Conservation (phyloP, 2,113 vertebrate species). For the Chaetorhynchus papuensis region DNA sequence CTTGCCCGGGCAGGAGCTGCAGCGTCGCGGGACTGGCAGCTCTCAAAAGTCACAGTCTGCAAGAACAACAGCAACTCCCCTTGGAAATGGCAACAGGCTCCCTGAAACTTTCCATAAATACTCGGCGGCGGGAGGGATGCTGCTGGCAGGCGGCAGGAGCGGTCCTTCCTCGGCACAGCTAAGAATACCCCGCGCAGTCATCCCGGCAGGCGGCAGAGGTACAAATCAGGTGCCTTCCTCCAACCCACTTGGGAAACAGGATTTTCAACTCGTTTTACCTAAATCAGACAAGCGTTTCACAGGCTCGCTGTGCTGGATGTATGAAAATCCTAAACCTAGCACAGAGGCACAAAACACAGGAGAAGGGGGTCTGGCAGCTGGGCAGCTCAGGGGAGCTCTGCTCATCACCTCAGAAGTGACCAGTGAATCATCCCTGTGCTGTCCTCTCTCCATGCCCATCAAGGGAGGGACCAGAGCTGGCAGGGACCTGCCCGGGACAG, state of each 20-base stretch:
- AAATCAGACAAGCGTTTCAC: background rate
- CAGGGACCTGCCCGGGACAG: background rate
- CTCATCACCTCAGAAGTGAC: background rate
- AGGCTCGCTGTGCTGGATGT: background rate
- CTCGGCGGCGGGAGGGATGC: background rate
- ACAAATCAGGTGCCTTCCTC: background rate
- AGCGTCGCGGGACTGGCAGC: background rate
- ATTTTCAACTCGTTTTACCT: background rate
- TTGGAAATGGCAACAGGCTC: background rate
- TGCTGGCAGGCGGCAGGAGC: background rate
- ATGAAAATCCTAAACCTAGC: background rate
- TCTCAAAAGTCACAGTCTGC: background rate
- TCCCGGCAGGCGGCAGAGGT: background rate
- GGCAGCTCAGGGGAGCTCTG: background rate
- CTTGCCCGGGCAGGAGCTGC: background rate
- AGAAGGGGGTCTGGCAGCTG: background rate
- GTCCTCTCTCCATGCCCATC: accelerated
- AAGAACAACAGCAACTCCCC: background rate
- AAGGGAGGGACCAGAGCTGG: background rate
- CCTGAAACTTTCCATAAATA: conserved; percentile 10
- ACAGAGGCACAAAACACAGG: background rate
- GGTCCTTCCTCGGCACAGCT: background rate
- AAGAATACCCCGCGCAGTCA: background rate
- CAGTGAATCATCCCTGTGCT: background rate
- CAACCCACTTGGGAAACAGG: background rate